Evolutionary conservation across 2,113 vertebrate species (phyloP), one percentile per base, ranked within the genome.

Genomic region (Tachycineta bicolor): DNA sequence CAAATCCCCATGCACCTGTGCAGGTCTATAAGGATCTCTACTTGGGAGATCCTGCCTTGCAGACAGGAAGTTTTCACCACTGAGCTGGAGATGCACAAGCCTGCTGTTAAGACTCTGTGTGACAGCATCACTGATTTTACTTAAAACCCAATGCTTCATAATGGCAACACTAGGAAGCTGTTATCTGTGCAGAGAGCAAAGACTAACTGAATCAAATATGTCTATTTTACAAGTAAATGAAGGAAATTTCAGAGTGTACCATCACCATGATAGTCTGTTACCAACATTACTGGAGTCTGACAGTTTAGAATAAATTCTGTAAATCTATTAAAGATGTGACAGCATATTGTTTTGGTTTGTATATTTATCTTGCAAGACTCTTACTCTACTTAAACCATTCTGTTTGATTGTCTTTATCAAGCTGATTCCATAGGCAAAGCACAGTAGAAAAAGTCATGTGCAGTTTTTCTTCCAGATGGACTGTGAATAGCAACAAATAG

Each of bases 171-270:
- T 74, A 93, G 69, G 79, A 96, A 96, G 79, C 64, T 83, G 55
- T 91, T 75, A 80, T 89, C 79, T 92, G 62, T 92, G 79, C 73
- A 69, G 70, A 94, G 73, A 94, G 21, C 76, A 89, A 49, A 77
- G 93, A 69, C n/a, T n/a, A 71, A 93, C 69, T 91, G 62, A 96
- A 87, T 94, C 71, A 92, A 86, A 96, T 56, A 94, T 17, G 25
- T 43, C 29, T 75, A 94, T 95, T 79, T 97, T 96, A 93, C 82
- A 96, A 60, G 31, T 69, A 90, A 91, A 28, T 58, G 28, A 95
- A 94, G 97, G 86, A 93, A 92, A 88, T 84, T 76, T 92, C 23
- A 89, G 78, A 69, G 46, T 58, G 77, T 96, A 94, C 90, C 83
- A 95, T 69, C 73, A 95, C 93, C 87, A 78, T 12, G 7, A 77